Conservation (phyloP, 1,140 invertebrate species). For the Bombus huntii region DNA sequence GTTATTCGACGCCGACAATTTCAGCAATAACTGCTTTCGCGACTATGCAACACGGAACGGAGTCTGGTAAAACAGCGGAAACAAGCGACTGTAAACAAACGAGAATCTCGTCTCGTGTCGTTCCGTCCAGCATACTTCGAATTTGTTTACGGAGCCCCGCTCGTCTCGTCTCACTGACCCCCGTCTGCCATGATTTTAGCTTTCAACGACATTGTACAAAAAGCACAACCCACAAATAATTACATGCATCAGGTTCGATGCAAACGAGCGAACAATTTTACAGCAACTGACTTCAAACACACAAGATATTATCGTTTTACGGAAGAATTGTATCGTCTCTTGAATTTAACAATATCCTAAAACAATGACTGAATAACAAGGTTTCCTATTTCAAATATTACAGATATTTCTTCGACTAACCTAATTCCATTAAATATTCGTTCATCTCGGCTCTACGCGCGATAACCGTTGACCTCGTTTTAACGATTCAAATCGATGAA, state of each 20-base stretch:
- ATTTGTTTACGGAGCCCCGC: constrained; percentile 43
- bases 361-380: too few relatives aligned
- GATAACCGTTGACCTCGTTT: neutral
- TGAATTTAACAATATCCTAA: too few relatives aligned
- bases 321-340: too few relatives aligned
- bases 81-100: constrained; percentile 60
- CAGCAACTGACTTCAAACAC: too few relatives aligned
- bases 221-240: neutral
- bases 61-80: constrained; percentile 46
- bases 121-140: constrained; percentile 31
- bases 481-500: neutral
- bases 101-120: constrained; percentile 45
- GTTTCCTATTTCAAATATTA: too few relatives aligned
- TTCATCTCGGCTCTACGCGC: neutral
- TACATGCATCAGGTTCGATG: neutral
- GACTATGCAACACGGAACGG: neutral
- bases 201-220: constrained; percentile 19
- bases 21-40: constrained; percentile 14
- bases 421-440: neutral
- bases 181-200: constrained; percentile 4
- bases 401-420: too few relatives aligned
- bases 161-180: neutral
- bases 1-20: constrained; percentile 15
- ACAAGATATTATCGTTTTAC: too few relatives aligned
- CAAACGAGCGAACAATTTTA: neutral